A percentile compares a stretch with the other conserved stretches of the same genome.
phyloP scores from a whole-genome alignment of 2,113 vertebrate species.

The Odontophorus gujanensis region DNA sequence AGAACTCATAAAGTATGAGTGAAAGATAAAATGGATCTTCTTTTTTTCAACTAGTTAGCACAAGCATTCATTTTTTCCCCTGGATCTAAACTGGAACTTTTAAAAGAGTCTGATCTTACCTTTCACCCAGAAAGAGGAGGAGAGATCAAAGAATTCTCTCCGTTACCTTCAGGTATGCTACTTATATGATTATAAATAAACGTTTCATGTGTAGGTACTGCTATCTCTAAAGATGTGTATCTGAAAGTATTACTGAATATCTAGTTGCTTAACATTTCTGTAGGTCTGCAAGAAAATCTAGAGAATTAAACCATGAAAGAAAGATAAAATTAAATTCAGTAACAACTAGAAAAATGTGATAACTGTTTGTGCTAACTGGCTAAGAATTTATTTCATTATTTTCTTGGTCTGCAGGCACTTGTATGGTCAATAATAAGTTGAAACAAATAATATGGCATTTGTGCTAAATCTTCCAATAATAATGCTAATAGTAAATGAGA shows the following conservation, averaged over 20 bases:
- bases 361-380: background rate
- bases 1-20: background rate
- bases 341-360: background rate
- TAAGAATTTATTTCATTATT: background rate
- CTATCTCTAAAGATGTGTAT: background rate
- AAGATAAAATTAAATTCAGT: background rate
- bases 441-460: background rate
- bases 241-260: background rate
- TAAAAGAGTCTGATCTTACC: background rate
- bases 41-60: background rate
- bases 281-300: background rate
- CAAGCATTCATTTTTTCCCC: background rate
- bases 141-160: constrained; percentile 22
- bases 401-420: background rate
- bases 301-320: background rate
- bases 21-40: constrained; percentile 29
- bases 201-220: background rate
- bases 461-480: background rate
- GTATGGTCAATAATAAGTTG: background rate
- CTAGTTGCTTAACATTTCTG: background rate
- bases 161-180: background rate
- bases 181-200: background rate
- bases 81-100: background rate
- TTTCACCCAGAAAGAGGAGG: background rate
- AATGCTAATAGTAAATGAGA: background rate